These are phyloP conservation scores for Ranitomeya variabilis DNA, from an alignment of 2,113 vertebrate genomes.

Conservation along the genomic window DNA sequence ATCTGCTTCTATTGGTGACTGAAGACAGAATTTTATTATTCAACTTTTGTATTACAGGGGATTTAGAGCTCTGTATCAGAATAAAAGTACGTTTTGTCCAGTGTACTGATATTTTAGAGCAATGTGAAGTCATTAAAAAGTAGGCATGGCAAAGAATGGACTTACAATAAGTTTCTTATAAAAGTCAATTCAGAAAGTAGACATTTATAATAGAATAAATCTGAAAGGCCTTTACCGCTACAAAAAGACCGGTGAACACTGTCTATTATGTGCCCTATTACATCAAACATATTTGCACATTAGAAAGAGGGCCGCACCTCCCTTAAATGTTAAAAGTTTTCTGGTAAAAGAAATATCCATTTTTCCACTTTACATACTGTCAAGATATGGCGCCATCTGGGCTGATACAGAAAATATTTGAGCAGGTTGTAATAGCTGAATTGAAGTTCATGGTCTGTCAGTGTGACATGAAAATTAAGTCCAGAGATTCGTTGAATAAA, in stretches of 20 bases:
- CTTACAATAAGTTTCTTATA: background rate
- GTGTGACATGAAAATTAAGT: conserved; percentile 36
- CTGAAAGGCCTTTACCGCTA: background rate
- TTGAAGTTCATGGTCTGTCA: conserved; percentile 36
- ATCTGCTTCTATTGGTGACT: too few relatives aligned
- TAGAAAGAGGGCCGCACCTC: background rate
- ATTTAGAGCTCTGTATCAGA: too few relatives aligned
- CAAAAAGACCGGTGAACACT: background rate
- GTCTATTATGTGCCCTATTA: background rate
- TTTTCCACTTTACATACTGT: background rate
- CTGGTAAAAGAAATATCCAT: background rate
- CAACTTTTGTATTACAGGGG: too few relatives aligned
- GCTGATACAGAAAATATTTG: conserved; percentile 15
- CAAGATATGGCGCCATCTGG: background rate
- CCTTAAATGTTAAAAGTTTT: background rate
- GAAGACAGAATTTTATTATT: too few relatives aligned
- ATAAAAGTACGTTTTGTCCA: too few relatives aligned
- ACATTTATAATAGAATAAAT: background rate
- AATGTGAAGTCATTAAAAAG: background rate
- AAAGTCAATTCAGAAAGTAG: background rate
- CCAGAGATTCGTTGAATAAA: conserved; percentile 35
- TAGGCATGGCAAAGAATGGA: background rate
- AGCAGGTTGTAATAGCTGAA: conserved; percentile 40
- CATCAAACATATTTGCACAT: conserved; percentile 10
- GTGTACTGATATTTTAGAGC: too few relatives aligned